A percentile compares a stretch with the other conserved stretches of the same genome.
phyloP scores from a whole-genome alignment of 2,113 vertebrate genomes.

The Bungarus multicinctus region DNA sequence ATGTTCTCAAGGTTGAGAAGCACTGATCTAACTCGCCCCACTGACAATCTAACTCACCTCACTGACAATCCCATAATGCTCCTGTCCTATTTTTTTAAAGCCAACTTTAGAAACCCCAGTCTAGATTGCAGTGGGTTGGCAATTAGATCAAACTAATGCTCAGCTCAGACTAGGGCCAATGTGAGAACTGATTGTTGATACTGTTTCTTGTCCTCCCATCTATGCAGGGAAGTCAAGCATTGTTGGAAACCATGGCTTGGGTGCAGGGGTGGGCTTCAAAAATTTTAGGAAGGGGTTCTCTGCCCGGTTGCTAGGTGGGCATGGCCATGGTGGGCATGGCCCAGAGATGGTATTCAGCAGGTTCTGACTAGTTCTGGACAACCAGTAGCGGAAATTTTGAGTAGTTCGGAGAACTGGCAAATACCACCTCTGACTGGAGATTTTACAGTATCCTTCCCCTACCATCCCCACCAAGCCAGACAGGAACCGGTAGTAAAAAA shows the following conservation, averaged over 20 bases:
- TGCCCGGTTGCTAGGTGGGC: too few species aligned
- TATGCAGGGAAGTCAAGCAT: background rate
- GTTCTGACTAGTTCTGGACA: too few species aligned
- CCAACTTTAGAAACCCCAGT: background rate
- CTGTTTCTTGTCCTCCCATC: background rate
- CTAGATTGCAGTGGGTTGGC: background rate
- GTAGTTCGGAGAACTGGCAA: too few species aligned
- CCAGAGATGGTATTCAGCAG: too few species aligned
- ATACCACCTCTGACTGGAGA: too few species aligned
- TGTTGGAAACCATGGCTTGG: background rate
- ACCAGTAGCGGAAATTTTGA: too few species aligned
- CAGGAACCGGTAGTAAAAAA: too few species aligned
- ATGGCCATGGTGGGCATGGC: too few species aligned
- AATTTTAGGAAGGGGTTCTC: too few species aligned
- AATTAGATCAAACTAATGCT: background rate
- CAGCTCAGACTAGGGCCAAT: background rate
- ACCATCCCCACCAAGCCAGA: too few species aligned
- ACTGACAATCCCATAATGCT: background rate
- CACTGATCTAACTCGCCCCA: background rate
- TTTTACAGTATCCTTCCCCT: too few species aligned
- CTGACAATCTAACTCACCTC: background rate
- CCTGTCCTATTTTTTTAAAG: background rate
- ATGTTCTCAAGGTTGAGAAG: background rate
- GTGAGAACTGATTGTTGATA: background rate
- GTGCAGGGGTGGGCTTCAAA: too few species aligned